These are phyloP conservation scores for Nothobranchius kuhntae DNA, from an alignment of 2,113 vertebrate genomes.

Conservation along the genomic window DNA sequence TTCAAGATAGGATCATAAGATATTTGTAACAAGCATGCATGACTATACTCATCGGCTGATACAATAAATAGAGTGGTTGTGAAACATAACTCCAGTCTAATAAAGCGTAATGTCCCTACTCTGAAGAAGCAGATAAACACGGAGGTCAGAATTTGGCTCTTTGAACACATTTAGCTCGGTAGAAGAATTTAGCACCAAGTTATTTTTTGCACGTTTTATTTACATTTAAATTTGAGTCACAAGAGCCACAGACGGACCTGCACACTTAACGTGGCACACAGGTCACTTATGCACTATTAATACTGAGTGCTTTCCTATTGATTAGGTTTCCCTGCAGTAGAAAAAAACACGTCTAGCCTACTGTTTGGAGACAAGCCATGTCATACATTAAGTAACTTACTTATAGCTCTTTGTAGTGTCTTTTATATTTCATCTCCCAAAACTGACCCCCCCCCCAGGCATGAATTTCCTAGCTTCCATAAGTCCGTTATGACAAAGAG, in stretches of 20 bases:
- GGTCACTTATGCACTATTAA: conserved; percentile 51
- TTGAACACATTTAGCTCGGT: no score
- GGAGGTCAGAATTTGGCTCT: no score
- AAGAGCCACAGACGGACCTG: not conserved
- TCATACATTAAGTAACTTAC: conserved; percentile 60
- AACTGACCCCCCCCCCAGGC: conserved; percentile 40
- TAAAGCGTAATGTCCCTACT: no score
- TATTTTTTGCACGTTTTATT: not conserved
- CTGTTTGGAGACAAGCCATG: conserved; percentile 46
- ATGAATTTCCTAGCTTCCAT: conserved; percentile 42
- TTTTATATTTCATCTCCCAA: conserved; percentile 39
- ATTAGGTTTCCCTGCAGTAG: conserved; percentile 32
- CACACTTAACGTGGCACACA: conserved; percentile 35
- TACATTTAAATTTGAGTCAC: conserved; percentile 24
- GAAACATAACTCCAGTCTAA: no score
- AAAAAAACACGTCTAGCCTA: conserved; percentile 43
- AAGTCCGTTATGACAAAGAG: conserved; percentile 66
- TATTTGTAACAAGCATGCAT: no score
- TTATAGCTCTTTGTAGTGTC: conserved; percentile 27
- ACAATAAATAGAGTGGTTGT: no score
- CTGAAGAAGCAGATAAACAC: no score
- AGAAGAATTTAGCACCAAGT: no score
- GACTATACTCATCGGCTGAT: no score
- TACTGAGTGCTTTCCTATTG: conserved; percentile 57
- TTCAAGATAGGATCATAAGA: no score